Base-by-base conservation (phyloP, 2,888 invertebrate genomes). In the Meta bourneti region DNA sequence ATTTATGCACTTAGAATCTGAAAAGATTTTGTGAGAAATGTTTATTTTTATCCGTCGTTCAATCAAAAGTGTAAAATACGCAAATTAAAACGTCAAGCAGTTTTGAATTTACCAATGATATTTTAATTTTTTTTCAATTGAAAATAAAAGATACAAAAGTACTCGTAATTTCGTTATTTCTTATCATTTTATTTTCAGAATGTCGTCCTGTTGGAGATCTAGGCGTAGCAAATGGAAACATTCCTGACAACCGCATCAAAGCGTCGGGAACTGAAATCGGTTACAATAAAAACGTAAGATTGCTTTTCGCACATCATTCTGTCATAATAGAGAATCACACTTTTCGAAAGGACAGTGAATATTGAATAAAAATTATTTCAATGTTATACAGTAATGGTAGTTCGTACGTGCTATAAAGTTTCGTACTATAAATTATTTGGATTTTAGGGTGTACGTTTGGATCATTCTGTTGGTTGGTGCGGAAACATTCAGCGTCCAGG, bases 141-240 rank as follows among this genome's bases (percentile, higher is more conserved):
- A 34, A 34, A 34, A 34, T 34, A 4, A 2, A 2, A 4, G 34
- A 34, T 34, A 4, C 1, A 34, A 4, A 34, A 34, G 4, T 34
- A 2, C 34, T 34, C 34, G 34, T 34, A 2, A 4, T 34, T 34
- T 34, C 34, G 34, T 2, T 2, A 34, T 4, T 34, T 4, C 1
- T 4, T 1, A 4, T 34, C 4, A 34, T 34, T 34, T 34, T 34
- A 34, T 34, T 89, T 83, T 13, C 61, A 93, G 98, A 98, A 94
- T 98, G 98, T 94, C 96, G 98, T 93, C 98, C 98, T 0, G 97
- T 98, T 54, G 97, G 97, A 7, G 98, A 98, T 95, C 96, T 98
- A 83, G 98, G 98, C 48, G 95, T 98, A 49, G 97, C 97, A 77
- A 98, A 97, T 94, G 98, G 98, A 70, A 98, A 98, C 89, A 97